Base-by-base conservation (phyloP, 2,888 invertebrate genomes). In the Agrochola circellaris region DNA sequence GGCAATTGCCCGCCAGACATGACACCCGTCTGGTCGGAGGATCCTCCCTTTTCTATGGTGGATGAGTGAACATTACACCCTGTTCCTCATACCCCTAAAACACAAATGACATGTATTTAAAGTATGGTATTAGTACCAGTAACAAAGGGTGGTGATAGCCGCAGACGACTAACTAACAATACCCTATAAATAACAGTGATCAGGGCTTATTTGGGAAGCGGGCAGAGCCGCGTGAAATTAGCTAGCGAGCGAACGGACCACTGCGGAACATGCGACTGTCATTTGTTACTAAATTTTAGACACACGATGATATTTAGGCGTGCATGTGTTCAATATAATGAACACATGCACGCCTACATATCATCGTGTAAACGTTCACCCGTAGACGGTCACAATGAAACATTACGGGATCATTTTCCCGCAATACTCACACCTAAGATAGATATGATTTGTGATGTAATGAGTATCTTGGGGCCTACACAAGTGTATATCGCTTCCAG, bases 151-250 rank as follows among this genome's bases (percentile, higher is more conserved):
- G 38, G 8, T 30, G 30, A 45, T 26, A 48, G 4, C n/a, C 9
- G n/a, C 48, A 61, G 26, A 64, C 45, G 56, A 58, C 67, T 70
- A 58, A 48, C 30, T 60, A 58, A 42, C 42, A 45, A 82, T 83
- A 26, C 86, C 81, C 88, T 85, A 90, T 91, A 90, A 92, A 92
- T 91, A 91, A 90, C 87, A 77, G 89, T 89, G 90, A 91, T 92
- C 89, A 87, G 68, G 87, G 88, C 87, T 90, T 90, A 88, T 84
- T 89, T 80, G 75, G 88, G 86, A 79, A 77, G 88, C 79, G 82
- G 77, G 85, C 87, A 82, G 79, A 89, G 88, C 86, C 89, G 90
- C 91, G 90, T 88, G 87, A 89, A 90, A 92, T 91, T 89, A 88
- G 83, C 89, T 90, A 66, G 87, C 85, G 77, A 73, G 69, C 38